A percentile compares a stretch with the other conserved stretches of the same genome.
phyloP scores from a whole-genome alignment of 1,140 invertebrate species.

The Condylostylus longicornis region DNA sequence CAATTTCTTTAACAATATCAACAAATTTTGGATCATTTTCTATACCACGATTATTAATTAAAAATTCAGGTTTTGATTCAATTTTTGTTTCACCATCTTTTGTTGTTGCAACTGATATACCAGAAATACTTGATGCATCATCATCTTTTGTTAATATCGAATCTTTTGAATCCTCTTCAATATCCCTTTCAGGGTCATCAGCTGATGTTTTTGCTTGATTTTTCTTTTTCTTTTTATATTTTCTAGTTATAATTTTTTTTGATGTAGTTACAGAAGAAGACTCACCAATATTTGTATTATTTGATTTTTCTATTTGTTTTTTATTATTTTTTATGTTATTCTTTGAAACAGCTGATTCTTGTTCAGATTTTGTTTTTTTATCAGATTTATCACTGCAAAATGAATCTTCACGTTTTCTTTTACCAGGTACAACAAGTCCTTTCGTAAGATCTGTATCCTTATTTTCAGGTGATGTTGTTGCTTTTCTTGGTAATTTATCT shows the following conservation, averaged over 20 bases:
- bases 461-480: conserved; percentile 12
- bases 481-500: conserved; percentile 13
- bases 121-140: conserved; percentile 4
- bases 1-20: conserved; percentile 27
- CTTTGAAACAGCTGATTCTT: too few species aligned
- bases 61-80: conserved; percentile 29
- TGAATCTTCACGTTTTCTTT: too few species aligned
- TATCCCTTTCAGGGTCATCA: neutral
- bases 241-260: too few species aligned
- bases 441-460: conserved; percentile 11
- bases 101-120: conserved; percentile 24
- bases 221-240: conserved; percentile 26
- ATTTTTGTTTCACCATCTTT: conserved; percentile 26
- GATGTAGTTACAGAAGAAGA: too few species aligned
- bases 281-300: too few species aligned
- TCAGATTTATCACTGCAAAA: too few species aligned
- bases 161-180: neutral
- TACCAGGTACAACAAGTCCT: conserved; percentile 8
- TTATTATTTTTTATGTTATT: too few species aligned
- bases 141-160: neutral
- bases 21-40: conserved; percentile 30
- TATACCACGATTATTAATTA: conserved; percentile 30
- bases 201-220: neutral
- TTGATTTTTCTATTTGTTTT: too few species aligned
- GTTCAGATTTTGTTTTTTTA: too few species aligned